These are phyloP conservation scores for Odontomyia ornata DNA, from an alignment of 2,888 invertebrate species.

Conservation along the genomic window DNA sequence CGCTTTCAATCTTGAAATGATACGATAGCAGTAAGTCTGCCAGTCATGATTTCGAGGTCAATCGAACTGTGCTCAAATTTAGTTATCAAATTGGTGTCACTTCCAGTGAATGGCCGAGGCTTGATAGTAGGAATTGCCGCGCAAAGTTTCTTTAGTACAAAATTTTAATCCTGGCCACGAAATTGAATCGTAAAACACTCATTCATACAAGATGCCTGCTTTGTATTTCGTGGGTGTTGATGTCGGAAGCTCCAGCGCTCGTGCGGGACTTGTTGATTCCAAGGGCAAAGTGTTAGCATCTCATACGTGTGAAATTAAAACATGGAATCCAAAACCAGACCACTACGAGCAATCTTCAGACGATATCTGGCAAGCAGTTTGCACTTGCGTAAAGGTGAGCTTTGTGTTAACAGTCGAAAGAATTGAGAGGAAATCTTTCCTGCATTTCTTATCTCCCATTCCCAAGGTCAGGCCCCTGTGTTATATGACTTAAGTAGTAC, in stretches of 20 bases:
- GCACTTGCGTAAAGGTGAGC: slow-evolving; percentile 77
- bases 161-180: no score
- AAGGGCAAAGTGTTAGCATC: slow-evolving; percentile 74
- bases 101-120: neutral
- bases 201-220: slow-evolving; percentile 53
- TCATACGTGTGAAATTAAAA: slow-evolving; percentile 73
- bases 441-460: no score
- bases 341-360: slow-evolving; percentile 92
- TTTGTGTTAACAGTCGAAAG: neutral
- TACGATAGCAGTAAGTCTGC: neutral
- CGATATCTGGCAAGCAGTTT: slow-evolving; percentile 82
- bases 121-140: neutral
- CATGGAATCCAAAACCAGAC: slow-evolving; percentile 79
- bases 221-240: slow-evolving; percentile 85
- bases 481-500: no score
- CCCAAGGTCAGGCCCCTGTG: no score
- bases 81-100: neutral
- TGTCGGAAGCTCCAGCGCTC: slow-evolving; percentile 90
- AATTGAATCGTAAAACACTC: no score
- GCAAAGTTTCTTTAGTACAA: neutral
- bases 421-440: no score
- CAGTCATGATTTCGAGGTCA: slow-evolving; percentile 29
- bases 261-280: slow-evolving; percentile 80
- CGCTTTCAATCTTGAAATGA: neutral
- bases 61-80: neutral